These are phyloP conservation scores for Heliconius ismenius DNA, from an alignment of 2,888 invertebrate species.

Conservation along the genomic window DNA sequence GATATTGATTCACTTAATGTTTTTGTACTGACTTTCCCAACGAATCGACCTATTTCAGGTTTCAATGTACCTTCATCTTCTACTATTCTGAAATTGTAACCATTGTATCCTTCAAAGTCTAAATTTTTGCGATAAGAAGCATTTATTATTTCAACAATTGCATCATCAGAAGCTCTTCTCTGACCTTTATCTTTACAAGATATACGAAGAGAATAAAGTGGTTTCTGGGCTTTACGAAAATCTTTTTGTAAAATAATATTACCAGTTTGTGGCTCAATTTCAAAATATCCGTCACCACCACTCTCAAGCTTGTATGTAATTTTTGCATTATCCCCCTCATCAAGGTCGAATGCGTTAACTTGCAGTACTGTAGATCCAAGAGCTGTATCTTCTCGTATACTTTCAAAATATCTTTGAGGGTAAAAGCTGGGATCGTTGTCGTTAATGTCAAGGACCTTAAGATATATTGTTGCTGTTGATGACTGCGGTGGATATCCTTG, in stretches of 20 bases:
- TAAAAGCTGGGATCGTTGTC: slow-evolving; percentile 97
- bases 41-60: slow-evolving; percentile 84
- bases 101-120: slow-evolving; percentile 88
- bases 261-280: slow-evolving; percentile 89
- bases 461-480: slow-evolving; percentile 92
- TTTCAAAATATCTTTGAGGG: slow-evolving; percentile 91
- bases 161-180: slow-evolving; percentile 86
- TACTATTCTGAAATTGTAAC: slow-evolving; percentile 90
- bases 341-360: slow-evolving; percentile 91
- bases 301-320: slow-evolving; percentile 89
- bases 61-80: slow-evolving; percentile 89
- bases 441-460: slow-evolving; percentile 92
- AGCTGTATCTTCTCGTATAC: slow-evolving; percentile 85
- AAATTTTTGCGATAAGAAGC: slow-evolving; percentile 86
- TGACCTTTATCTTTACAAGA: slow-evolving; percentile 92
- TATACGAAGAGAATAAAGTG: slow-evolving; percentile 87
- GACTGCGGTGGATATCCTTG: slow-evolving; percentile 95
- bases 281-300: slow-evolving; percentile 90
- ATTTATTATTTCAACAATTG: slow-evolving; percentile 90
- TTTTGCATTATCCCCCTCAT: slow-evolving; percentile 93
- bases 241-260: slow-evolving; percentile 86
- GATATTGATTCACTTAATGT: slow-evolving; percentile 84
- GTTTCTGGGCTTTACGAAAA: slow-evolving; percentile 84
- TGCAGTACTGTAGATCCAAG: slow-evolving; percentile 85
- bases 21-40: slow-evolving; percentile 88